Base-by-base conservation (phyloP, 2,888 invertebrate species). In the Aphelenchoides bicaudatus region DNA sequence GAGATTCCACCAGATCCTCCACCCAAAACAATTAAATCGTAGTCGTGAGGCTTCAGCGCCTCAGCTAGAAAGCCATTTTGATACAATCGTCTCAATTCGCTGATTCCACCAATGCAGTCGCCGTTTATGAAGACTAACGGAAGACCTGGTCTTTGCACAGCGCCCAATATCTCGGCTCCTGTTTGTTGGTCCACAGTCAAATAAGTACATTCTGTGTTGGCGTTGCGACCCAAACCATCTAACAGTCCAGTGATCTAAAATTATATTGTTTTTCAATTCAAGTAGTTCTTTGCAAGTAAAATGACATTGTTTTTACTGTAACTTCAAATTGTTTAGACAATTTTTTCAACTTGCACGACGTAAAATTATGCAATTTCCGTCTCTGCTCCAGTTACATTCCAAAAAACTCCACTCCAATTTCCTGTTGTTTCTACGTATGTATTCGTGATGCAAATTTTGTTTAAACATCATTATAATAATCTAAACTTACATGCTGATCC, bases 1-100 rank as follows among this genome's bases (percentile, higher is more conserved):
- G 94, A 90, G 60, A 94, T 84, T 46, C 94, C 93, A 50, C 93
- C 94, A 0, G 93, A 93, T 27, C 94, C 94, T 53, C 94, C 94
- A 43, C 94, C 94, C 73, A 96, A 86, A 19, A 96, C 93, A 59
- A 92, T 86, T 78, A 96, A 83, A 80, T 96, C 94, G 82, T 89
- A 96, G 78, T 90, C 88, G 56, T 79, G 76, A 30, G 69, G 62
- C 25, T 70, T 65, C 23, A 78, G 52, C 66, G 71, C 74, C 43
- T 72, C 68, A 13, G 49, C 53, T 50, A 74, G 57, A 29, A 61
- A 49, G 5, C 72, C 72, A 21, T 58, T 60, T 16, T 63, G 59
- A 1, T 61, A 58, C 25, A 78, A 29, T 13, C 49, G 48, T 19
- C 62, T 58, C 34, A 78, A 38, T 16, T 74, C 68, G 16, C 51